Percentiles rank a stretch among this genome's conserved stretches.
phyloP scores from a whole-genome alignment of 2,113 vertebrate genomes.

The Sceloporus tristichus region DNA sequence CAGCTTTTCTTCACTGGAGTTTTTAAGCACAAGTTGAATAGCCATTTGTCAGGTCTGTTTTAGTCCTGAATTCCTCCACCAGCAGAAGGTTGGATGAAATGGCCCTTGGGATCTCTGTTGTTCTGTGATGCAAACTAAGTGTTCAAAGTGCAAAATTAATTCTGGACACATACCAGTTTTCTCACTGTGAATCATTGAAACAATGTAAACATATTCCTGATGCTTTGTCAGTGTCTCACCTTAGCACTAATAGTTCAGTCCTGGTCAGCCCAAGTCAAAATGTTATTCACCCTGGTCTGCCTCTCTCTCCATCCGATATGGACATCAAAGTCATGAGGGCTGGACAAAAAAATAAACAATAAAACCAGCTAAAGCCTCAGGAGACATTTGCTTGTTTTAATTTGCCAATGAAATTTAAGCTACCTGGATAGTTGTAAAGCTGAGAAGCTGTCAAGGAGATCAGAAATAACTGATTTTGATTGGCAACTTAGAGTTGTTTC shows the following conservation, averaged over 20 bases:
- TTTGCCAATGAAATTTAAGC: slow-evolving; percentile 52
- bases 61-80: too few relatives aligned
- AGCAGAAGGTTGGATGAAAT: too few relatives aligned
- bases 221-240: slow-evolving; percentile 27
- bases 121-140: neutral
- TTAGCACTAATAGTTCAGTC: slow-evolving; percentile 24
- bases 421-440: slow-evolving; percentile 26
- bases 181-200: slow-evolving; percentile 29
- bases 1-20: too few relatives aligned
- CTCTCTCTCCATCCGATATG: slow-evolving; percentile 26
- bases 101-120: neutral
- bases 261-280: slow-evolving; percentile 27
- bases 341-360: slow-evolving; percentile 15
- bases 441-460: slow-evolving; percentile 38
- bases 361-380: neutral
- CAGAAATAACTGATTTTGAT: slow-evolving; percentile 35
- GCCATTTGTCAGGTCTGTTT: too few relatives aligned
- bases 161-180: slow-evolving; percentile 9
- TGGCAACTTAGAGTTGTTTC: slow-evolving; percentile 34
- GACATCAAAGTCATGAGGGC: slow-evolving; percentile 22
- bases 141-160: neutral
- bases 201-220: slow-evolving; percentile 6
- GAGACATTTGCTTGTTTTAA: slow-evolving; percentile 45
- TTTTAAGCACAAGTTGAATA: too few relatives aligned
- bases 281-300: slow-evolving; percentile 32